These are phyloP conservation scores for Tortricodes alternella DNA, from an alignment of 2,888 invertebrate genomes.

Conservation along the genomic window DNA sequence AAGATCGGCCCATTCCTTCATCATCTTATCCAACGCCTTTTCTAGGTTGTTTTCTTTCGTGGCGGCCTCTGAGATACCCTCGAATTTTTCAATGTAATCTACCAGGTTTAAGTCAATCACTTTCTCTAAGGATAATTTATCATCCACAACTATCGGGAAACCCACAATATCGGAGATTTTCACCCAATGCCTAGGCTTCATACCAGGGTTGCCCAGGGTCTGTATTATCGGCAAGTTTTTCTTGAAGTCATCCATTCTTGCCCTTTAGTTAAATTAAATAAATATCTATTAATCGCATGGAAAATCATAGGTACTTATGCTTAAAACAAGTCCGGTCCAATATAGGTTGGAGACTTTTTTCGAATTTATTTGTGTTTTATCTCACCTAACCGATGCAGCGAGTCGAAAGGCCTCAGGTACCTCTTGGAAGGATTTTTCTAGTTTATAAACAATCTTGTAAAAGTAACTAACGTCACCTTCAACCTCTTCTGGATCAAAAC, in stretches of 20 bases:
- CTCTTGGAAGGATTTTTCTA: conserved; percentile 93
- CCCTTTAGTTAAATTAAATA: conserved; percentile 55
- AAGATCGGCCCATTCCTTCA: conserved; percentile 93
- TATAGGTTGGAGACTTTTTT: too few relatives aligned
- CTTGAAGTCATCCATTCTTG: conserved; percentile 93
- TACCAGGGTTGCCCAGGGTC: conserved; percentile 96
- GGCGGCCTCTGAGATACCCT: conserved; percentile 95
- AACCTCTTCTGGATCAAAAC: conserved; percentile 93
- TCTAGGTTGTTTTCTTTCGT: conserved; percentile 98
- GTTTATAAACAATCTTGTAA: conserved; percentile 90
- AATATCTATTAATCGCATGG: too few relatives aligned
- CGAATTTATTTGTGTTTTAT: too few relatives aligned
- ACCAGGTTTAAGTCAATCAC: conserved; percentile 95
- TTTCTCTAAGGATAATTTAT: conserved; percentile 90
- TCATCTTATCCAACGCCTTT: conserved; percentile 94
- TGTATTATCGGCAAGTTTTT: conserved; percentile 95
- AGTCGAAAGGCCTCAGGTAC: conserved; percentile 88
- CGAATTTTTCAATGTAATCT: conserved; percentile 94
- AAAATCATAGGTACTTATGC: too few relatives aligned
- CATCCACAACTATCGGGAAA: conserved; percentile 93
- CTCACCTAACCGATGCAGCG: conserved; percentile 81
- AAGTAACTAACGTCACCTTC: conserved; percentile 88
- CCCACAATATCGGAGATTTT: conserved; percentile 97
- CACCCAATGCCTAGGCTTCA: conserved; percentile 96
- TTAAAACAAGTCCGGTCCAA: too few relatives aligned